phyloP scores from a whole-genome alignment of 2,888 invertebrate species.

The Synergus gifuensis region DNA sequence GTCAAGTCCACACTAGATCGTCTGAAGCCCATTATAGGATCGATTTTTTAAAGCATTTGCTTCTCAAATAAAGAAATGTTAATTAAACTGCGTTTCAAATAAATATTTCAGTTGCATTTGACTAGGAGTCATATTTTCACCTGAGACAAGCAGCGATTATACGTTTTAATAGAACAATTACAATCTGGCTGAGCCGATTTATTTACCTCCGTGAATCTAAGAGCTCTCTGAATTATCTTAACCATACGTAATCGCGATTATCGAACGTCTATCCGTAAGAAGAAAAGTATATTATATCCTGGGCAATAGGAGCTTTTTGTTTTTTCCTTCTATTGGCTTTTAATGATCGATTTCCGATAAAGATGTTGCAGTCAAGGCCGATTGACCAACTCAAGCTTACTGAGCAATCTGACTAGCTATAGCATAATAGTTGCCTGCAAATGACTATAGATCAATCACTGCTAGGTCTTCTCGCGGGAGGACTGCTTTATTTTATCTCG shows the following conservation, averaged over 20 bases:
- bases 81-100: too few species aligned
- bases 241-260: neutral
- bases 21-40: too few species aligned
- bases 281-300: neutral
- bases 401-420: neutral
- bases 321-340: neutral
- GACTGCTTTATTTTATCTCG: neutral
- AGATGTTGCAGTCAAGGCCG: neutral
- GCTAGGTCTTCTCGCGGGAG: neutral
- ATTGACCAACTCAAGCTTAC: neutral
- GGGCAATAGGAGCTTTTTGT: neutral
- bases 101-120: too few species aligned
- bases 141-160: neutral
- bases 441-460: neutral
- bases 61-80: too few species aligned
- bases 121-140: too few species aligned
- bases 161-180: neutral
- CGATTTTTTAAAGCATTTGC: too few species aligned
- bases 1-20: too few species aligned
- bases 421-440: neutral
- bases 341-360: constrained; percentile 2
- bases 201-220: neutral
- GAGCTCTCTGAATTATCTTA: neutral
- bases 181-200: neutral
- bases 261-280: neutral